Base-by-base conservation (phyloP, 2,797 vertebrate species). In the Leptodactylus fallax region DNA sequence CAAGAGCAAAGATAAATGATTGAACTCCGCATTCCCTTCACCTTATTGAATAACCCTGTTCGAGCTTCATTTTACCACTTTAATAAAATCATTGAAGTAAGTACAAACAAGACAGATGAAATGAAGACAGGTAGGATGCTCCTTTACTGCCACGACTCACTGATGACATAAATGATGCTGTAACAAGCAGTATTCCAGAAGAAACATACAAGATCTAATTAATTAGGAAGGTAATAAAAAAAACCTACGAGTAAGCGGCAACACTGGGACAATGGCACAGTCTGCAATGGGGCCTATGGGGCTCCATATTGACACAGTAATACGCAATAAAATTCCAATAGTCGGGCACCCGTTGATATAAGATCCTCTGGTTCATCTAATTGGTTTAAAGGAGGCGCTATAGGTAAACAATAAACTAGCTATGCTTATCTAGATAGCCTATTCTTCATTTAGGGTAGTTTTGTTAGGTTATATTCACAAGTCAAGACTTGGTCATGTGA, bases 41-140 rank as follows among this genome's bases (percentile, higher is more conserved):
- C 72, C 72, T 23, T 76, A 76, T 76, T 53, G 72, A 76, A 76
- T 76, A 76, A 76, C 72, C 72, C 21, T 23, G 21, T 14, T 76
- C 45, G 21, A n/a, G 72, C 72, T 76, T 76, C 72, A 76, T 76
- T 76, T 76, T 76, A 49, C 72, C 72, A 53, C 47, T 53, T 76
- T 76, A 53, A 76, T 53, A 76, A 76, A 53, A 76, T 76, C 72
- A 76, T 76, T 76, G 72, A 53, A 76, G 72, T n/a, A 51, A 49
- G 72, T 7, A n/a, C 72, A 76, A 53, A 53, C 49, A 51, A 76
- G 72, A 76, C 72, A 23, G 19, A 51, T 76, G 47, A 76, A 53
- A 49, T 76, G 21, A 51, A 76, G 72, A 76, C 72, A 53, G 72
- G 47, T 51, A 53, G 72, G 72, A 53, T 76, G 72, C 72, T 74